Evolutionary conservation across 2,888 invertebrate species (phyloP).

Genomic region (Julus scandinavius): DNA sequence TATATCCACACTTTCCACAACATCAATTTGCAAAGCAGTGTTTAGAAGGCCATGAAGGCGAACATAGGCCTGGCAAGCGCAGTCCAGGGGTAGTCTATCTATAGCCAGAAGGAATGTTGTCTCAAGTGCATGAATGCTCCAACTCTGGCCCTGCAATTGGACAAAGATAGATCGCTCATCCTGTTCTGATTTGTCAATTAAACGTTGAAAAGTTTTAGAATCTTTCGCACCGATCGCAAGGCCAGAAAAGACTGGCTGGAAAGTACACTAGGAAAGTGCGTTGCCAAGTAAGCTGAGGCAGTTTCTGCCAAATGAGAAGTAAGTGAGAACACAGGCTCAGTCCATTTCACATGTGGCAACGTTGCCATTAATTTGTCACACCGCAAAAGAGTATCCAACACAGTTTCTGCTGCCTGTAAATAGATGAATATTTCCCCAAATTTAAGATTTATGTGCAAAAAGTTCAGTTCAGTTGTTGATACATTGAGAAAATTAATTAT

Average conservation of each 20-base stretch:
- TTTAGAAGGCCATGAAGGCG: constrained; percentile 64
- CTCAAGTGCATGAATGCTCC: constrained; percentile 80
- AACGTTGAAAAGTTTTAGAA: neutral
- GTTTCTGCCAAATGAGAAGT: constrained; percentile 83
- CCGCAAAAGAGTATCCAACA: constrained; percentile 83
- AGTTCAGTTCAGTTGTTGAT: no score
- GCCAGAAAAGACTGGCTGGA: constrained; percentile 75
- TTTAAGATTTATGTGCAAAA: neutral
- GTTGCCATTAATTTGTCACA: constrained; percentile 83
- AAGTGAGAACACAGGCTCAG: constrained; percentile 80
- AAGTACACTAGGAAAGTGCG: constrained; percentile 81
- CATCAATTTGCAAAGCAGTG: constrained; percentile 58
- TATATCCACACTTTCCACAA: constrained; percentile 15
- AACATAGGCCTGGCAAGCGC: constrained; percentile 82
- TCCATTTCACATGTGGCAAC: constrained; percentile 84
- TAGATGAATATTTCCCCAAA: constrained; percentile 53
- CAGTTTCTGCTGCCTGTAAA: constrained; percentile 77
- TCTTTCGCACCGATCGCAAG: constrained; percentile 70
- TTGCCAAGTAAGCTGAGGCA: constrained; percentile 81
- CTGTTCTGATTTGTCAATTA: neutral
- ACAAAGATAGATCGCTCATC: neutral
- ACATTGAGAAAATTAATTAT: no score
- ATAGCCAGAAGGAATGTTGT: constrained; percentile 83
- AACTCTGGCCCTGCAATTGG: constrained; percentile 71
- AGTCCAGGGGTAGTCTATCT: constrained; percentile 81